Evolutionary conservation across 2,888 invertebrate species (phyloP).

Genomic region (Acholoe squamosa): DNA sequence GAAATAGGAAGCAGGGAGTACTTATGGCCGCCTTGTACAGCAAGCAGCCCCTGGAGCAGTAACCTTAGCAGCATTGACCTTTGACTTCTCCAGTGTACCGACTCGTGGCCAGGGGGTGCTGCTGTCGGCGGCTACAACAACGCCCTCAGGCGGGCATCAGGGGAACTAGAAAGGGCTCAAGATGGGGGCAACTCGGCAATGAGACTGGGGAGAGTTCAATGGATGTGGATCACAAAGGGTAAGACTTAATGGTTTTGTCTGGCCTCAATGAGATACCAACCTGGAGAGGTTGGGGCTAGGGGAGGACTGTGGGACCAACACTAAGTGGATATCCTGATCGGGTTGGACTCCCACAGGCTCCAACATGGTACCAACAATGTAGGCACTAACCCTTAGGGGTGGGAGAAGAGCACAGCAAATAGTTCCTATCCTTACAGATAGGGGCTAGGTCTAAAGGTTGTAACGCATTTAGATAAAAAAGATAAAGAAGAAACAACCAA

Average conservation of each 20-base stretch:
- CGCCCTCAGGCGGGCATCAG: neutral
- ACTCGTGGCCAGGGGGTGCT: neutral
- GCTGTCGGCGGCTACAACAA: neutral
- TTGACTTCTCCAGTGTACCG: neutral
- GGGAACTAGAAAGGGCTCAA: neutral
- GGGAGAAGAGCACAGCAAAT: no score
- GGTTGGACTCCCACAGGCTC: no score
- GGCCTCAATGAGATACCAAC: neutral
- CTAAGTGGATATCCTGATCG: conserved; percentile 30
- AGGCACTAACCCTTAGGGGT: no score
- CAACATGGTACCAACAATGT: no score
- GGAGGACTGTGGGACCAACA: neutral
- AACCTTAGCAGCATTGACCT: neutral
- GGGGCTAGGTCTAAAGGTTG: no score
- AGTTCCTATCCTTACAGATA: no score
- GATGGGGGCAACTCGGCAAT: no score
- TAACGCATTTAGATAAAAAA: no score
- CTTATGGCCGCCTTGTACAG: no score
- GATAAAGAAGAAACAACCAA: no score
- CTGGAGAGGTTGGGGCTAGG: neutral
- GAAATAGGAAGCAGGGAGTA: no score
- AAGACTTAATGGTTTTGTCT: conserved; percentile 26
- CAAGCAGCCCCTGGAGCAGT: neutral
- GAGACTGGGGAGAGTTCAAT: neutral
- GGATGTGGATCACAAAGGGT: no score